Conservation (phyloP, 2,888 invertebrate species). For the Iselma pallidipennis region DNA sequence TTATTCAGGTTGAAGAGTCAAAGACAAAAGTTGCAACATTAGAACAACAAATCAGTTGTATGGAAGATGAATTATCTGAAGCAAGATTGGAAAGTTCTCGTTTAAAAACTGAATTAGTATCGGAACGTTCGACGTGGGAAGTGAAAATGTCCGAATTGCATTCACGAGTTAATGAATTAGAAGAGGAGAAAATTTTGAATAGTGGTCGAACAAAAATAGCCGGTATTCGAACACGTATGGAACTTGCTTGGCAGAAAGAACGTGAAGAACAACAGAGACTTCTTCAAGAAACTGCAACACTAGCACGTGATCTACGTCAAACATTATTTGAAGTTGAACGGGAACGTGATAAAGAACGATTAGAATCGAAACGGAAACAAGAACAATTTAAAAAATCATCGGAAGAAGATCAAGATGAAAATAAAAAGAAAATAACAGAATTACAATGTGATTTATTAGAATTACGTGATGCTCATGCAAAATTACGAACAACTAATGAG, state of each 20-base stretch:
- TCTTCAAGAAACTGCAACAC: slow-evolving; percentile 85
- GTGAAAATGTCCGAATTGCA: slow-evolving; percentile 87
- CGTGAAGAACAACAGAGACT: slow-evolving; percentile 89
- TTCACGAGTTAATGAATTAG: slow-evolving; percentile 84
- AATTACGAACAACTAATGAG: slow-evolving; percentile 87
- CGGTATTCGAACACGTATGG: slow-evolving; percentile 84
- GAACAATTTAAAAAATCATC: slow-evolving; percentile 83
- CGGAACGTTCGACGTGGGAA: slow-evolving; percentile 84
- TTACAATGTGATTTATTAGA: slow-evolving; percentile 87
- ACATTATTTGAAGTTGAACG: slow-evolving; percentile 88
- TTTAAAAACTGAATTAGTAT: slow-evolving; percentile 86
- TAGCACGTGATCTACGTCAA: slow-evolving; percentile 84
- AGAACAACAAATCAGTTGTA: slow-evolving; percentile 81
- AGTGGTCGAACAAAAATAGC: slow-evolving; percentile 85
- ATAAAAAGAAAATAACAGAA: slow-evolving; percentile 79
- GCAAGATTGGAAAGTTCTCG: slow-evolving; percentile 80
- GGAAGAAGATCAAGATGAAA: slow-evolving; percentile 89
- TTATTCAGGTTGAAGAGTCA: slow-evolving; percentile 67
- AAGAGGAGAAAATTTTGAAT: slow-evolving; percentile 83
- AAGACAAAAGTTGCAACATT: slow-evolving; percentile 71
- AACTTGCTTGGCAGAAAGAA: slow-evolving; percentile 93
- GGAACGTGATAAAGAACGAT: slow-evolving; percentile 85
- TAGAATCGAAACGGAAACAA: slow-evolving; percentile 82
- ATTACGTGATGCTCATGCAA: slow-evolving; percentile 88
- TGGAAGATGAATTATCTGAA: slow-evolving; percentile 89